phyloP scores from a whole-genome alignment of 1,140 invertebrate genomes.

The Elymnias hypermnestra region DNA sequence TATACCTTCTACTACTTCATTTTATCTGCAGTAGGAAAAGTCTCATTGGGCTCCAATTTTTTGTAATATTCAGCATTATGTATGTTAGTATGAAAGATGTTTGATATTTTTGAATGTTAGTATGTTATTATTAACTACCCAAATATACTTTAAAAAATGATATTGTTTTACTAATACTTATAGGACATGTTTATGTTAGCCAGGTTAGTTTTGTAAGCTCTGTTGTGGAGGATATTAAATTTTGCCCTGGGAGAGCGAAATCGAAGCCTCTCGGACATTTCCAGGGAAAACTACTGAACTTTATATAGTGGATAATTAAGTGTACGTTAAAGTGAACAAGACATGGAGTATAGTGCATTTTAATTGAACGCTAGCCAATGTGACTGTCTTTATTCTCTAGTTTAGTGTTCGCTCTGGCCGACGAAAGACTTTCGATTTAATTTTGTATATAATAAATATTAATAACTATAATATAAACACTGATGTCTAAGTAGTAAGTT shows the following conservation, averaged over 20 bases:
- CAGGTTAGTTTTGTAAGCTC: constrained; percentile 11
- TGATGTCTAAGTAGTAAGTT: constrained; percentile 37
- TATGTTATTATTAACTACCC: constrained; percentile 36
- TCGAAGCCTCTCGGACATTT: too few species aligned
- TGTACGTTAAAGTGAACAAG: constrained; percentile 4
- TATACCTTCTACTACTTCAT: not conserved
- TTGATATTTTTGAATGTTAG: constrained; percentile 27
- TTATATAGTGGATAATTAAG: too few species aligned
- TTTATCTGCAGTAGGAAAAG: constrained; percentile 5
- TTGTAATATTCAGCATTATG: constrained; percentile 12
- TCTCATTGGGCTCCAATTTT: constrained; percentile 11
- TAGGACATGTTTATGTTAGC: constrained; percentile 37
- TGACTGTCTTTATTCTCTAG: constrained; percentile 35
- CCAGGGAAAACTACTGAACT: too few species aligned
- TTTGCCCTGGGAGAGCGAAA: not conserved
- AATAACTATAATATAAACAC: constrained; percentile 46
- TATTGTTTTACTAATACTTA: constrained; percentile 59
- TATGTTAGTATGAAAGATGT: constrained; percentile 20
- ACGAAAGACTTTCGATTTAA: constrained; percentile 65
- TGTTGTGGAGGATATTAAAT: constrained; percentile 5
- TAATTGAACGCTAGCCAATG: constrained; percentile 18
- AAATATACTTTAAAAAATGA: constrained; percentile 43
- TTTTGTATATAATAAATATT: constrained; percentile 63
- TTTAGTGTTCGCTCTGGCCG: constrained; percentile 56
- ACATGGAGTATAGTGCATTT: constrained; percentile 18